Percentiles rank a stretch among this genome's conserved stretches.
These are phyloP conservation scores for Drosophila neutralis DNA, from an alignment of 2,888 invertebrate species.

Conservation along the genomic window DNA sequence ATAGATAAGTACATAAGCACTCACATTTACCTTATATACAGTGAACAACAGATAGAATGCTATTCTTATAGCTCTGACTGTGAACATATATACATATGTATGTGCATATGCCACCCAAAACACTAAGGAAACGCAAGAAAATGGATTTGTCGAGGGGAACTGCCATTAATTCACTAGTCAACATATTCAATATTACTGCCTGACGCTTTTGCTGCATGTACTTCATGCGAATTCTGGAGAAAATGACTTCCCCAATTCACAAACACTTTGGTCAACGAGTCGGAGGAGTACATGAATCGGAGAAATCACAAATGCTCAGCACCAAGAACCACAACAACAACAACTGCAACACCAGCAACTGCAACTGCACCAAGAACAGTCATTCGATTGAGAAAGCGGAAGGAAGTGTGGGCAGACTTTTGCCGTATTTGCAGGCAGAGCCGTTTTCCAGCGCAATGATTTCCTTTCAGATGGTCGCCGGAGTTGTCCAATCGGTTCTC, in stretches of 20 bases:
- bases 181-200: conserved; percentile 56
- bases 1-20: conserved; percentile 9
- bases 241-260: conserved; percentile 69
- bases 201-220: conserved; percentile 56
- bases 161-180: conserved; percentile 48
- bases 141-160: conserved; percentile 59
- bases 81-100: background rate
- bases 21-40: conserved; percentile 8
- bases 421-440: conserved; percentile 53
- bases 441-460: conserved; percentile 62
- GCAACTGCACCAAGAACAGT: conserved; percentile 12
- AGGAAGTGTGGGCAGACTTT: conserved; percentile 27
- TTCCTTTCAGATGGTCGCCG: conserved; percentile 59
- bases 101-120: conserved; percentile 34
- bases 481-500: conserved; percentile 61
- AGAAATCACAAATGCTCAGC: conserved; percentile 34
- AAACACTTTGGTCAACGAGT: conserved; percentile 53
- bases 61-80: conserved; percentile 36
- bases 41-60: conserved; percentile 53
- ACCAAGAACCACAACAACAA: conserved; percentile 31
- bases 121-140: conserved; percentile 46
- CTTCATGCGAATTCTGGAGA: conserved; percentile 50
- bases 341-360: background rate
- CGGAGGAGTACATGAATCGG: conserved; percentile 45
- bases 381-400: conserved; percentile 14